phyloP scores from a whole-genome alignment of 2,888 invertebrate species.

The Cephus pygmeus region DNA sequence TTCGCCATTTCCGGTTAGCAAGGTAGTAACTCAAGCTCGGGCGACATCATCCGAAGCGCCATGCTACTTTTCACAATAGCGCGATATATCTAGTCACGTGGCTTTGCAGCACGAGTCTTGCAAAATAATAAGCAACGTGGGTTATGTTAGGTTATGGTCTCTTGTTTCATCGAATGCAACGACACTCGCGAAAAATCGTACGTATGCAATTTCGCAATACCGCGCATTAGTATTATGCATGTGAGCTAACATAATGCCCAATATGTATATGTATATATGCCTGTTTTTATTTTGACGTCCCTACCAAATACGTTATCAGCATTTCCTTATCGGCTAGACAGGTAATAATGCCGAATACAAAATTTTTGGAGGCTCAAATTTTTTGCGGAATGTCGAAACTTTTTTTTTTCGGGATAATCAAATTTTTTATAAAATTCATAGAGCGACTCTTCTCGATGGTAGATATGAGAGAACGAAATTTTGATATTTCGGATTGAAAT shows the following conservation, averaged over 20 bases:
- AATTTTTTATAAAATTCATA: neutral
- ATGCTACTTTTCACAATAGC: neutral
- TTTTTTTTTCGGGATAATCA: neutral
- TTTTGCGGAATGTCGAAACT: neutral
- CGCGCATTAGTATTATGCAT: neutral
- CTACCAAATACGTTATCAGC: neutral
- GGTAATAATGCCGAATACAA: neutral
- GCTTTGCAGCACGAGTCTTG: constrained; percentile 1
- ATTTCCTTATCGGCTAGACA: neutral
- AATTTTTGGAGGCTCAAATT: neutral
- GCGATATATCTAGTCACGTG: neutral
- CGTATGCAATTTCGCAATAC: neutral
- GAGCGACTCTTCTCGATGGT: neutral
- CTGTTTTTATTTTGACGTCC: constrained; percentile 6
- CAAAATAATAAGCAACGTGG: constrained; percentile 26
- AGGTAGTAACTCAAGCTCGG: neutral
- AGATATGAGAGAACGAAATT: neutral
- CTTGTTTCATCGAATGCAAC: constrained; percentile 31
- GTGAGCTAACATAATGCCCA: neutral
- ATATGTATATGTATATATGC: neutral
- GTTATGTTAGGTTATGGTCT: constrained; percentile 40
- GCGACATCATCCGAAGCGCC: neutral
- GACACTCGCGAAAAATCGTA: neutral
- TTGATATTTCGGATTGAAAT: neutral
- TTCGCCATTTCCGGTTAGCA: neutral